Base-by-base conservation (phyloP, 2,888 invertebrate species). In the Drosophila merina region DNA sequence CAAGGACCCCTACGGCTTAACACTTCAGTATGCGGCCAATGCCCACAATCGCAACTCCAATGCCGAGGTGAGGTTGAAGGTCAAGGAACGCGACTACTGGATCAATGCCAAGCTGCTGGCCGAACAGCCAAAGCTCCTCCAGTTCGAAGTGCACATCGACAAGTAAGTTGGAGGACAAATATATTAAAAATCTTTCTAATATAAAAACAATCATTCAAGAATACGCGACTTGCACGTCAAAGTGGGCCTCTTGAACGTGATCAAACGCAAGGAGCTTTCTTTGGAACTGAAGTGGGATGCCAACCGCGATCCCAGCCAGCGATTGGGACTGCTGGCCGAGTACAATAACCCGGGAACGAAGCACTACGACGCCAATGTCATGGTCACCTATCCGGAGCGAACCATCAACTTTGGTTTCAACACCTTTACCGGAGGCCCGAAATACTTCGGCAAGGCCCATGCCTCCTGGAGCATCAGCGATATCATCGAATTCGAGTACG, bases 261-360 rank as follows among this genome's bases (percentile, higher is more conserved):
- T 93, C 0, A 91, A 92, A 9, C 93, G 93, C 55, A 96, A 96
- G 87, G 94, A 95, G 28, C 92, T 95, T 0, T 95, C 94, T 4
- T 92, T 96, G 1, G 95, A 96, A 59, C 89, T 97, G 14, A 96
- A 96, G 90, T 97, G 97, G 97, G 96, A 97, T 88, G 96, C 96
- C 0, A 97, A 96, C 90, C 93, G 97, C 6, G 96, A 97, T 92
- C 96, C 96, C 0, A 94, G 94, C 49, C 94, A 96, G 89, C 76
- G 91, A 26, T 56, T 92, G 9, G 91, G 89, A 0, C 52, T 92
- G 0, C 93, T 94, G 57, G 91, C 94, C 0, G 94, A 95, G 69
- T 93, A 95, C 52, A 93, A 94, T 72, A 94, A 93, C 81, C 93
- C 93, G 59, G 93, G 93, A 0, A 90, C 92, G 0, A 94, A 94